Base-by-base conservation (phyloP, 2,113 vertebrate species). In the Synchiropus splendidus region DNA sequence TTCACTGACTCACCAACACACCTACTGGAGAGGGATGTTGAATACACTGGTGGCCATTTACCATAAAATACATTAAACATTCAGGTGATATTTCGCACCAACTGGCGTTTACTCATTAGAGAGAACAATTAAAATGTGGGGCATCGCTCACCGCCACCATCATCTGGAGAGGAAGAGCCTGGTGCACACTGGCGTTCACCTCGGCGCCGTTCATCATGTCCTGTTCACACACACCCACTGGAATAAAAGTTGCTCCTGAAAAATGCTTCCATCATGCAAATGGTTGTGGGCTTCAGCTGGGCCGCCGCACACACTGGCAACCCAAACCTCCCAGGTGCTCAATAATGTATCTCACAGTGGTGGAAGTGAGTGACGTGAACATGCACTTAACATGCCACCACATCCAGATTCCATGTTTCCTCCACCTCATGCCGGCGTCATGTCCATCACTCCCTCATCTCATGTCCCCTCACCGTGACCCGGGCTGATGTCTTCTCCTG, bases 401-500 rank as follows among this genome's bases (percentile, higher is more conserved):
- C 39, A 49, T 38, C 40, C 13, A 33, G 31, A 36, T 34, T 32
- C 41, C 36, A 16, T 18, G 38, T 42, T 27, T 46, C 30, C 32
- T 36, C 6, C 35, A 27, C 49, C 12, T 52, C 39, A 35, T 32
- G 37, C 42, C 43, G 21, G 1, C 30, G 44, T 32, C 9, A 21
- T 39, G 21, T 18, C 38, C 39, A 45, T 32, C 27, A 34, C 27
- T 8, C 33, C 35, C 14, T 31, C 42, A 32, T 15, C 44, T 64
- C 72, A 61, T 59, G 59, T 63, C 56, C 36, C 33, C 48, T 54
- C 51, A 40, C 60, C 70, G 45, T 75, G 71, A 75, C 70, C 61
- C 65, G 51, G 47, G 39, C 71, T 65, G 68, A 65, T 75, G 64
- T 57, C 67, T 58, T 62, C 33, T 48, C 18, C 11, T 36, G 27